Percentiles rank a stretch among this genome's conserved stretches.
phyloP scores from a whole-genome alignment of 2,113 vertebrate species.

The Cyanoramphus novaezelandiae region DNA sequence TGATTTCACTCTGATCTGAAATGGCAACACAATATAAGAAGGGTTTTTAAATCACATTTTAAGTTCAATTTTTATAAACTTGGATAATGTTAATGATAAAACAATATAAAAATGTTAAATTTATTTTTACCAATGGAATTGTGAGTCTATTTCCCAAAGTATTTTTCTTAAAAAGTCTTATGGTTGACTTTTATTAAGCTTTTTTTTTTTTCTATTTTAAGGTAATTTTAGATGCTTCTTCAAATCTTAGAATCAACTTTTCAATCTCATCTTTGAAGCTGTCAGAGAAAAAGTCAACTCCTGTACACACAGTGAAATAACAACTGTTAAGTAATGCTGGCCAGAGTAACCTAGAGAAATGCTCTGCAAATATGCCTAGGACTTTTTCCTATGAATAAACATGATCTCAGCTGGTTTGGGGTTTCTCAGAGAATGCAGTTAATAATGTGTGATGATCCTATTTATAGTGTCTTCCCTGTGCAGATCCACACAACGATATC shows the following conservation, averaged over 20 bases:
- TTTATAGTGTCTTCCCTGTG: not conserved
- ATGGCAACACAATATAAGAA: not conserved
- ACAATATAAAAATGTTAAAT: not conserved
- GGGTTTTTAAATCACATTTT: not conserved
- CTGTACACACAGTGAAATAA: not conserved
- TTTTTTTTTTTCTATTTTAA: not conserved
- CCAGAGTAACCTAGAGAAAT: not conserved
- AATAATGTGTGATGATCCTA: not conserved
- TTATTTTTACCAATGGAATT: not conserved
- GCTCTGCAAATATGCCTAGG: not conserved
- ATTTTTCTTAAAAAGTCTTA: not conserved
- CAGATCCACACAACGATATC: not conserved
- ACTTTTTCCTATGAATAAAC: not conserved
- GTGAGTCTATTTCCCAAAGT: not conserved
- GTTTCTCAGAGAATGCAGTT: conserved; percentile 23
- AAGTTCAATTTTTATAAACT: not conserved
- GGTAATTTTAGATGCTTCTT: not conserved
- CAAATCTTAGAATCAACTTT: not conserved
- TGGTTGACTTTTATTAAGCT: not conserved
- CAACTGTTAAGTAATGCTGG: not conserved
- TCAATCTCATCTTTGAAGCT: not conserved
- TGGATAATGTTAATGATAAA: not conserved
- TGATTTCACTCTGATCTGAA: not conserved
- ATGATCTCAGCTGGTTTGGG: conserved; percentile 10
- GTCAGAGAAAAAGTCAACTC: not conserved